Conservation (phyloP, 2,888 invertebrate species). For the Bombylius major region DNA sequence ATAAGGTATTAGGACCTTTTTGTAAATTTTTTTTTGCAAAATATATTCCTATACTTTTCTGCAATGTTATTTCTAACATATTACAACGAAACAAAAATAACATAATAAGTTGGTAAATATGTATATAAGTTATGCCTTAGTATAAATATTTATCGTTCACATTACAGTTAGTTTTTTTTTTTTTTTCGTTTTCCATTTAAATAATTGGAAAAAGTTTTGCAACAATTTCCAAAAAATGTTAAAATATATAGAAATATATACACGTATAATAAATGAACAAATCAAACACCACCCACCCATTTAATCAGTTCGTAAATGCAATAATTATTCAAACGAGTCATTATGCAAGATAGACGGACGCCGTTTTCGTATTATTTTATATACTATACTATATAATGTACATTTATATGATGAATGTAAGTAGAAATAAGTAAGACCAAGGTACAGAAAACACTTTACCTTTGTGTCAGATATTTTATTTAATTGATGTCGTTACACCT, state of each 20-base stretch:
- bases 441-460: not conserved
- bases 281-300: not conserved
- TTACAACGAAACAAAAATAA: too few relatives aligned
- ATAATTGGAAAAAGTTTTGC: not conserved
- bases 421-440: not conserved
- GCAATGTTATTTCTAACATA: too few relatives aligned
- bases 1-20: too few relatives aligned
- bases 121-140: too few relatives aligned
- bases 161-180: too few relatives aligned
- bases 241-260: not conserved
- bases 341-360: not conserved
- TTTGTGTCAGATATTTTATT: conserved; percentile 5
- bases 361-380: not conserved
- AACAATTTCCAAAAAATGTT: not conserved
- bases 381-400: too few relatives aligned
- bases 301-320: not conserved
- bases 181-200: too few relatives aligned
- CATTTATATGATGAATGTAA: too few relatives aligned
- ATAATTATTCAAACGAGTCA: not conserved
- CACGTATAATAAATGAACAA: not conserved
- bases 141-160: too few relatives aligned
- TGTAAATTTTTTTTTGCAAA: too few relatives aligned
- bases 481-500: conserved; percentile 13
- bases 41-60: too few relatives aligned
- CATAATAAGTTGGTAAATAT: too few relatives aligned